Conservation (phyloP, 2,797 vertebrate genomes). For the Microcaecilia unicolor region DNA sequence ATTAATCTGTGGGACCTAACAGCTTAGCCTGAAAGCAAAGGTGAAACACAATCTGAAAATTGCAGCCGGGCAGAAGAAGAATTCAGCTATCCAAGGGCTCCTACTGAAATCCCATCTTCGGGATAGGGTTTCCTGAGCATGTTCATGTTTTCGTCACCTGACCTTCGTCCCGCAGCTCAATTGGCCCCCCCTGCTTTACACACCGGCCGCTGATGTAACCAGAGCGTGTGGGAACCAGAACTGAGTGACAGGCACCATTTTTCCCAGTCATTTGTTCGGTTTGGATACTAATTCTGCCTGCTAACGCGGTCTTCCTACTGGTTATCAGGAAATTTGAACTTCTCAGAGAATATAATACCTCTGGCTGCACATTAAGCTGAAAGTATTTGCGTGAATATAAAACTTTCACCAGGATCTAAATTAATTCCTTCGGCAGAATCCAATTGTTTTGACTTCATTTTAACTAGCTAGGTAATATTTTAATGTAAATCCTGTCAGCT, state of each 20-base stretch:
- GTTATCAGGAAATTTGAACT: conserved; percentile 88
- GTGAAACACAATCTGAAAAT: conserved; percentile 98
- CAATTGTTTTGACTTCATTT: no score
- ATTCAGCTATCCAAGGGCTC: conserved; percentile 86
- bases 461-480: no score
- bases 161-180: conserved; percentile 52
- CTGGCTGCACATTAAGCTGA: no score
- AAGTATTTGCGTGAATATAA: no score
- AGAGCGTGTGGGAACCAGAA: conserved; percentile 98
- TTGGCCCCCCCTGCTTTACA: conserved; percentile 76
- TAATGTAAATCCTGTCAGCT: no score
- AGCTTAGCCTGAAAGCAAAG: conserved; percentile 89
- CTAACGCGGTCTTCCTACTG: conserved; percentile 73
- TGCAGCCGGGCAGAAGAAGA: conserved; percentile 82
- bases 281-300: conserved; percentile 69
- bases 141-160: conserved; percentile 89
- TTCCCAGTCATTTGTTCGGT: conserved; percentile 78
- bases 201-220: conserved; percentile 97
- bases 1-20: conserved; percentile 78
- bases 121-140: conserved; percentile 80
- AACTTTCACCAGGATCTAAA: no score
- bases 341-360: conserved; percentile 52
- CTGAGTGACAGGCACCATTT: conserved; percentile 86
- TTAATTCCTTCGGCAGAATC: no score
- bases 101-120: conserved; percentile 84